Evolutionary conservation across 2,888 invertebrate genomes (phyloP), one percentile per base, ranked within the genome.

Genomic region (Petrophora chlorosata): DNA sequence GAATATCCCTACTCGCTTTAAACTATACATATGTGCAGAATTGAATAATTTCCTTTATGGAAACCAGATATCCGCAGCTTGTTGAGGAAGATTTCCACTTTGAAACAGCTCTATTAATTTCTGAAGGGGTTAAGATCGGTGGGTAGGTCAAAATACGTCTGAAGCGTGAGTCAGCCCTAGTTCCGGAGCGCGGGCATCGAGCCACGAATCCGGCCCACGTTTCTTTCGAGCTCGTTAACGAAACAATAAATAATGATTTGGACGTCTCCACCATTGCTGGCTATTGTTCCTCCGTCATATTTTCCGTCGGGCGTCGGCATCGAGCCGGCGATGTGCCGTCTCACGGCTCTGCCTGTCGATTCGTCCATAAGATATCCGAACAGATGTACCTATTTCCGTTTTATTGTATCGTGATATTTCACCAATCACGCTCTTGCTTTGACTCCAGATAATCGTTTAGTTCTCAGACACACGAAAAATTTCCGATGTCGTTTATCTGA

Each of bases 201-300:
- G 70, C 69, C 67, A 70, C 67, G 66, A 72, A 70, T 76, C 74
- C 75, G 71, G 69, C 65, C 65, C 70, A 43, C 71, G 68, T 77
- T 81, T 76, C 76, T 79, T 73, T 76, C 72, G 65, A 70, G 81
- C 83, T 85, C 84, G 85, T 85, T 85, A 85, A 79, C 82, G 82
- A 82, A 84, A 87, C 82, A 84, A 87, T 85, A 85, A 85, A 84
- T 84, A 85, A 86, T 85, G 79, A 83, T 85, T 83, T 78, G 79
- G 80, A 78, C 76, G 78, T 80, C 76, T 73, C 74, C 69, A 67
- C 71, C 69, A 70, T 65, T 77, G 73, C 73, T 67, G 64, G 68
- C 80, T 73, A 76, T 85, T 84, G 84, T 86, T 76, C 68, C 61
- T 61, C 69, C 65, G 69, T 83, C 78, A 81, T 72, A 82, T 80